Evolutionary conservation across 2,113 vertebrate species (phyloP), one percentile per base, ranked within the genome.

Genomic region (Rostratula benghalensis): DNA sequence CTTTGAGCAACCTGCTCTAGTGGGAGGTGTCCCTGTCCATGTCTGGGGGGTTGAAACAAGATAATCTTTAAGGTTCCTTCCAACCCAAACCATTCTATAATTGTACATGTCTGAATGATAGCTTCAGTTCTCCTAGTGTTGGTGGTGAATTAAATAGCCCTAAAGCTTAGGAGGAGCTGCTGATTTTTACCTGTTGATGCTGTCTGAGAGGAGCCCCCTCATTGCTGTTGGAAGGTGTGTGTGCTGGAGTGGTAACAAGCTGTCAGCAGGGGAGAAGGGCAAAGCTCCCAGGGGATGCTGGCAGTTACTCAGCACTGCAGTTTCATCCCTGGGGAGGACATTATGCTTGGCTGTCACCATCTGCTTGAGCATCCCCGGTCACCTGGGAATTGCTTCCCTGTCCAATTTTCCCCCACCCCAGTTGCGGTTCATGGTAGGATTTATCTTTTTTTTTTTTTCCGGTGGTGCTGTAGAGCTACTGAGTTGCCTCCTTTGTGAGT

Each of bases 271-370:
- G 56, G n/a, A 59, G 64, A 46, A 39, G 35, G 33, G 17, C 69
- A 94, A 35, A 91, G 39, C 30, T 87, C 30, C 31, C 10, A 12
- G 50, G 56, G 46, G 13, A 3, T 56, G 60, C 51, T 50, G 37
- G 31, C 53, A 50, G 14, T 27, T 83, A 24, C 21, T 33, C 25
- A 68, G 65, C 35, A 24, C 63, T 57, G 53, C 31, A 20, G 41
- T 31, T 57, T 68, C 17, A 30, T 80, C 45, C 53, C 17, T 0
- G 3, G 31, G 31, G 39, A 74, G 43, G 27, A 41, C 0, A 0
- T 60, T 43, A 15, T 20, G 5, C 37, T 80, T 74, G 71, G 46
- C 64, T 70, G 31, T 83, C 68, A 31, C 41, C 33, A 51, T 80
- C 68, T 91, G 18, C 76, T 31, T 68, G 46, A 39, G n/a, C 46